Evolutionary conservation across 1,140 invertebrate species (phyloP).

Genomic region (Ceratina australensis): DNA sequence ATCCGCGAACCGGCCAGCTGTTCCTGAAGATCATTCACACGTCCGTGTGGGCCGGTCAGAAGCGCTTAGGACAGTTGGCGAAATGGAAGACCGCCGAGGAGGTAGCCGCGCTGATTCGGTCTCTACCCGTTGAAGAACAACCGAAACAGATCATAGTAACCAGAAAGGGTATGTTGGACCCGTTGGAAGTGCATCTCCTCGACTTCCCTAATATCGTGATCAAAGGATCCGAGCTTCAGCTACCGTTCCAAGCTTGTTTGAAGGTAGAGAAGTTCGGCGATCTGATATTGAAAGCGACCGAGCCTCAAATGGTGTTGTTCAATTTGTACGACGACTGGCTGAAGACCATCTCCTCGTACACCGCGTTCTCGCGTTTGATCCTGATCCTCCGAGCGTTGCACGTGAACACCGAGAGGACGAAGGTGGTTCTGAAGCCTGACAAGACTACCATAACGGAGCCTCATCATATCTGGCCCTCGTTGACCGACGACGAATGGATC

Average conservation of each 20-base stretch:
- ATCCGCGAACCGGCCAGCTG: constrained; percentile 99
- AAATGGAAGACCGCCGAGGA: constrained; percentile 99
- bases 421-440: constrained; percentile 98
- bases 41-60: constrained; percentile 99
- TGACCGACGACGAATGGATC: constrained; percentile 99
- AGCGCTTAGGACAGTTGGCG: constrained; percentile 94
- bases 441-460: constrained; percentile 99
- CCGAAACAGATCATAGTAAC: constrained; percentile 99
- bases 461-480: constrained; percentile 99
- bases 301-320: constrained; percentile 99
- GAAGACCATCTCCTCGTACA: constrained; percentile 97
- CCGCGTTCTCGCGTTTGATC: constrained; percentile 98
- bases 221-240: constrained; percentile 98
- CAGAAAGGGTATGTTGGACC: constrained; percentile 99
- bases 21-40: constrained; percentile 99
- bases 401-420: constrained; percentile 99
- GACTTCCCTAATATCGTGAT: constrained; percentile 99
- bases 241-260: constrained; percentile 99
- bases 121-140: constrained; percentile 99
- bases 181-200: constrained; percentile 98
- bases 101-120: constrained; percentile 99
- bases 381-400: constrained; percentile 97
- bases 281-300: constrained; percentile 98
- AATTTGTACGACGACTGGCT: constrained; percentile 99
- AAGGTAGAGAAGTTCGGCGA: constrained; percentile 99